Evolutionary conservation across 2,888 invertebrate species (phyloP).

Genomic region (Lycaena phlaeas): DNA sequence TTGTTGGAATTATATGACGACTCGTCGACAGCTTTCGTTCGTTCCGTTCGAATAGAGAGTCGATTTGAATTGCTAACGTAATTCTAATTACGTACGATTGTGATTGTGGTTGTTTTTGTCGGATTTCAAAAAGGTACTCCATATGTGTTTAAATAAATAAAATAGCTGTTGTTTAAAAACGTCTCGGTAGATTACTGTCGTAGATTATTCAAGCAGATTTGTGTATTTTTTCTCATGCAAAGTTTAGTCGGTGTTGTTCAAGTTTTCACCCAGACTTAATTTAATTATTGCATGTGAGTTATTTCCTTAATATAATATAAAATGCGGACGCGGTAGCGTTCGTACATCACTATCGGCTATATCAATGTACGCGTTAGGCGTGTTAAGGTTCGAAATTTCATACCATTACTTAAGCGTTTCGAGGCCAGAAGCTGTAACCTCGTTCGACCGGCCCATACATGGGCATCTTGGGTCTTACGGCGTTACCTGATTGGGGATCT

Average conservation of each 20-base stretch:
- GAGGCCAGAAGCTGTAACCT: background rate
- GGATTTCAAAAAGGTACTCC: background rate
- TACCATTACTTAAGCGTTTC: background rate
- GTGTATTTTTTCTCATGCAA: no score
- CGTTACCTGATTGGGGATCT: background rate
- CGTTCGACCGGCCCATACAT: background rate
- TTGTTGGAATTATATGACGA: conserved; percentile 8
- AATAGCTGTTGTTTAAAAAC: no score
- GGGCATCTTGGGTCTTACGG: background rate
- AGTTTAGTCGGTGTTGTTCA: no score
- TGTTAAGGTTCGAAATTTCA: background rate
- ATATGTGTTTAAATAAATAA: no score
- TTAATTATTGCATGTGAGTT: background rate
- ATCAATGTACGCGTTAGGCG: background rate
- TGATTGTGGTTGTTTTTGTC: background rate
- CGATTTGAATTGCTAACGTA: background rate
- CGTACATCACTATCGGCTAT: background rate
- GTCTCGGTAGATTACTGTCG: no score
- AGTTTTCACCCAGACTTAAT: no score
- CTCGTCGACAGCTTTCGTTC: background rate
- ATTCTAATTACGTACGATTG: no score
- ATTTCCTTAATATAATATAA: conserved; percentile 1
- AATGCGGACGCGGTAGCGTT: background rate
- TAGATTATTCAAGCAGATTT: no score
- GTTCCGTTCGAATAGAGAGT: background rate